Conservation (phyloP, 2,888 invertebrate species). For the Dioctria linearis region DNA sequence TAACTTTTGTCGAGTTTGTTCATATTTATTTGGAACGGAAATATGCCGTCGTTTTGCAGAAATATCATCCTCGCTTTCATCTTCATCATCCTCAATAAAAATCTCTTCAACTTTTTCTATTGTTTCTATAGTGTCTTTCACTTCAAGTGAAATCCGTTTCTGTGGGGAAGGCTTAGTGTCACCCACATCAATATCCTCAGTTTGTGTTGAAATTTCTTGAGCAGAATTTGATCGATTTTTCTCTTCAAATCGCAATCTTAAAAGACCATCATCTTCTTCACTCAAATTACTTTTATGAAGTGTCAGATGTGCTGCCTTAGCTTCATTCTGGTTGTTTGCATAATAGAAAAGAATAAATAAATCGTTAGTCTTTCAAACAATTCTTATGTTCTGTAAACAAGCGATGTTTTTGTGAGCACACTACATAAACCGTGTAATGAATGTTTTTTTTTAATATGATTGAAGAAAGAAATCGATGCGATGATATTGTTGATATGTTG, state of each 20-base stretch:
- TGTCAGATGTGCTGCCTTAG: conserved; percentile 12
- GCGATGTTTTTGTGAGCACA: conserved; percentile 44
- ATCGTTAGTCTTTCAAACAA: conserved; percentile 37
- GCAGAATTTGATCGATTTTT: neutral
- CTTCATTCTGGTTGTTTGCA: conserved; percentile 38
- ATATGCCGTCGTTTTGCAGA: neutral
- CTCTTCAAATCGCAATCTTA: neutral
- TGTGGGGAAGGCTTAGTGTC: conserved; percentile 13
- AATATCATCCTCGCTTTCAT: conserved; percentile 47
- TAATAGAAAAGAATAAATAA: conserved; percentile 38
- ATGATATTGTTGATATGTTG: neutral
- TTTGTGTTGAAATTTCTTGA: conserved; percentile 30
- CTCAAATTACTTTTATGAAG: conserved; percentile 12
- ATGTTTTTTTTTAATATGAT: conserved; percentile 23
- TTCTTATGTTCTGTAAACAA: conserved; percentile 22
- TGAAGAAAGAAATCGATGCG: conserved; percentile 10
- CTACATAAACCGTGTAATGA: conserved; percentile 38
- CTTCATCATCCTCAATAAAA: conserved; percentile 54
- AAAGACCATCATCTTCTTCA: conserved; percentile 18
- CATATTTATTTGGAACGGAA: neutral
- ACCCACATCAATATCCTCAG: conserved; percentile 32
- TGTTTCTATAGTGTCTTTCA: conserved; percentile 29
- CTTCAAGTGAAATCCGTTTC: conserved; percentile 49
- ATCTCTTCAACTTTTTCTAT: conserved; percentile 50
- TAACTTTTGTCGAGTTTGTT: neutral